Percentiles rank a stretch among this genome's conserved stretches.
Conservation (phyloP, 2,113 vertebrate genomes). For the Hyaena hyaena region DNA sequence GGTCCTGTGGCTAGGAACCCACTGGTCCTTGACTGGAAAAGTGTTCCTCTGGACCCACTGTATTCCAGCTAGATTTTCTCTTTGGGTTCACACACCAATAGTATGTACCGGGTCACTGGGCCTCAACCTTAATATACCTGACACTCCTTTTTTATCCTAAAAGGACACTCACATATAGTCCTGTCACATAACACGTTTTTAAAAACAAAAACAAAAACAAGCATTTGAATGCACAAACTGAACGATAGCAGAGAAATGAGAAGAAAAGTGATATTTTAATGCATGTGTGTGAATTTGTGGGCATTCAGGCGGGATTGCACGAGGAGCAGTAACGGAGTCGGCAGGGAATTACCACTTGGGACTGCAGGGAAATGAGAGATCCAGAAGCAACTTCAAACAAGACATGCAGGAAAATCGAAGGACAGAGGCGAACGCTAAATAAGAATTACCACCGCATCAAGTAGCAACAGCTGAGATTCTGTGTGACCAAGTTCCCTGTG, state of each 20-base stretch:
- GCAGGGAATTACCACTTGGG: neutral
- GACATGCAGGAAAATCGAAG: rapidly evolving
- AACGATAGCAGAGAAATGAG: neutral
- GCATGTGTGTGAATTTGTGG: neutral
- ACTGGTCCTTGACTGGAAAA: rapidly evolving
- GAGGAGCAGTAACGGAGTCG: rapidly evolving
- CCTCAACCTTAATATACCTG: neutral
- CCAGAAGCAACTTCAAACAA: neutral
- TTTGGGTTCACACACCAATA: neutral
- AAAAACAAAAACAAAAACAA: neutral
- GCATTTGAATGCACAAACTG: neutral
- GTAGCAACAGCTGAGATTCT: neutral
- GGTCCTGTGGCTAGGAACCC: neutral
- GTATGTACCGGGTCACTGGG: rapidly evolving
- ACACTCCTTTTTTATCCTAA: neutral
- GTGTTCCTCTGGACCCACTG: neutral
- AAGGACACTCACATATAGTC: neutral
- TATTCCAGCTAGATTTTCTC: neutral
- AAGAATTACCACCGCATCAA: neutral
- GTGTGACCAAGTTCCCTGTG: neutral
- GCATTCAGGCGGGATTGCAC: rapidly evolving
- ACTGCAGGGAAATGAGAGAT: neutral
- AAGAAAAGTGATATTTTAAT: neutral
- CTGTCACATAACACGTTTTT: neutral
- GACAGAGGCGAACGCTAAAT: neutral